Conservation (phyloP, 2,797 vertebrate species). For the Passerculus sandwichensis region DNA sequence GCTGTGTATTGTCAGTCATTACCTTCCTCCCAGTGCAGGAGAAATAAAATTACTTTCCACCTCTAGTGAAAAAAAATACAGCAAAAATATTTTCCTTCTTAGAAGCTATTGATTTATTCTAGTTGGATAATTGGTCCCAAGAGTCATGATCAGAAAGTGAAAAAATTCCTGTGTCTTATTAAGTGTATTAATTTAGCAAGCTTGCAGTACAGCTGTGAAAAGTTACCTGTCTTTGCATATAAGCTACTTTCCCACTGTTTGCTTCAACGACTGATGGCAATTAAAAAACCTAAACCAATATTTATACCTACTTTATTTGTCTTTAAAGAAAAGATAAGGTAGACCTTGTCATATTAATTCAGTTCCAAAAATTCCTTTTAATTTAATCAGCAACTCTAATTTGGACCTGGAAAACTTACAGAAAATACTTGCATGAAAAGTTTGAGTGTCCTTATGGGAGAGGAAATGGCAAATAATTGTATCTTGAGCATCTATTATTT, state of each 20-base stretch:
- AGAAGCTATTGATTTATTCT: background rate
- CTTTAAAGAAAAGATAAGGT: background rate
- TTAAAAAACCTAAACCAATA: fast-evolving
- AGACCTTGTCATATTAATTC: background rate
- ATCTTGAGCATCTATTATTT: background rate
- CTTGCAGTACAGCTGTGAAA: background rate
- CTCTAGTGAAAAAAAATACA: background rate
- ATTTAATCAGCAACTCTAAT: background rate
- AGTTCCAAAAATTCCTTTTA: background rate
- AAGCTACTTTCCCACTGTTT: background rate
- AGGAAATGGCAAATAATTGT: background rate
- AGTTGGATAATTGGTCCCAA: background rate
- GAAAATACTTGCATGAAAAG: background rate
- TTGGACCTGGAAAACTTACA: background rate
- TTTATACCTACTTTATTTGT: background rate
- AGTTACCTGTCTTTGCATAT: background rate
- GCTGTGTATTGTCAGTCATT: background rate
- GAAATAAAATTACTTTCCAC: background rate
- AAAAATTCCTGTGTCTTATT: background rate
- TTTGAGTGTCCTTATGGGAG: background rate
- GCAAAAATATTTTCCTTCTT: background rate
- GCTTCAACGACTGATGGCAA: background rate
- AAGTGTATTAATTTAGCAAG: background rate
- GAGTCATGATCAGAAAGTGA: background rate
- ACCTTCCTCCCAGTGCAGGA: background rate